A percentile compares a stretch with the other conserved stretches of the same genome.
These are phyloP conservation scores for Chloroceryle amazona DNA, from an alignment of 2,797 vertebrate genomes.

Conservation along the genomic window DNA sequence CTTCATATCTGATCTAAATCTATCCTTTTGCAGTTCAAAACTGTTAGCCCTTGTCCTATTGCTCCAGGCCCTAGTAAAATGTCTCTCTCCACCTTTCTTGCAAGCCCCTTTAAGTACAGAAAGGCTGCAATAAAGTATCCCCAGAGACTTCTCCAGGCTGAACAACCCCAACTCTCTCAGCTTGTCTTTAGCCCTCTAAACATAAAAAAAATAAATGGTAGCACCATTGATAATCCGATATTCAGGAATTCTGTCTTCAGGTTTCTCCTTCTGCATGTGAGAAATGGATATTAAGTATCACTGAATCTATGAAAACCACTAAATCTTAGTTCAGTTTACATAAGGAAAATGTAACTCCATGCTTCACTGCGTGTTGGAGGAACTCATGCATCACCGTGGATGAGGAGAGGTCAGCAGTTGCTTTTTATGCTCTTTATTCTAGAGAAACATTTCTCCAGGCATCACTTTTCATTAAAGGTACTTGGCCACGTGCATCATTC, in stretches of 20 bases:
- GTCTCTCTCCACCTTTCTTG: background rate
- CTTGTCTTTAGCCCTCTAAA: background rate
- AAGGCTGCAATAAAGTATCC: background rate
- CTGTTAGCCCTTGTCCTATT: background rate
- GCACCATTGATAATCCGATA: background rate
- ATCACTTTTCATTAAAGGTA: slow-evolving; percentile 57
- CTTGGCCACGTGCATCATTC: slow-evolving; percentile 36
- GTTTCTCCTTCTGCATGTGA: background rate
- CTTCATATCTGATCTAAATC: background rate
- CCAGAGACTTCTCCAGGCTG: background rate
- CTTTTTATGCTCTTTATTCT: slow-evolving; percentile 17
- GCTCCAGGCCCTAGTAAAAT: too few species aligned
- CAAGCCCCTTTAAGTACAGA: background rate
- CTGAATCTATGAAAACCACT: background rate
- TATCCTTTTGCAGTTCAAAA: background rate
- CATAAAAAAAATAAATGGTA: background rate
- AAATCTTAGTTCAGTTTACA: slow-evolving; percentile 5
- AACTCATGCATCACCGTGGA: background rate
- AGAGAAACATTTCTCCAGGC: slow-evolving; percentile 16
- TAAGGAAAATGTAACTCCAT: slow-evolving; percentile 10
- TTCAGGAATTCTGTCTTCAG: background rate
- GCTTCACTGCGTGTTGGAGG: background rate
- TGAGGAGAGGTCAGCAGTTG: background rate
- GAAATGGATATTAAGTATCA: background rate
- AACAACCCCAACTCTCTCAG: background rate